A percentile compares a stretch with the other conserved stretches of the same genome.
phyloP scores from a whole-genome alignment of 2,113 vertebrate species.

The Morone chrysops region DNA sequence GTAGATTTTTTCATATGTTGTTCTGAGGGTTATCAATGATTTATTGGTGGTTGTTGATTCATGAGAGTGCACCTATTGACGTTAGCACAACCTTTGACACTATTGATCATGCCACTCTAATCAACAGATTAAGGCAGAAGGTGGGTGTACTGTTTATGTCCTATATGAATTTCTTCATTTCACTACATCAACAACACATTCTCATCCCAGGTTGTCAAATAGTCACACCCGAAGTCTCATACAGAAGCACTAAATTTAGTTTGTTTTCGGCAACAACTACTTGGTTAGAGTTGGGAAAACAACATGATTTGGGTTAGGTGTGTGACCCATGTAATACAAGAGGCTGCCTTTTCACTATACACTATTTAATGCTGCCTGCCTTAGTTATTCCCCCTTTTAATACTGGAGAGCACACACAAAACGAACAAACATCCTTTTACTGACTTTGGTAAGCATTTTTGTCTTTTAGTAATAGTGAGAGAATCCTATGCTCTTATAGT shows the following conservation, averaged over 20 bases:
- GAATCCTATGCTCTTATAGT: background rate
- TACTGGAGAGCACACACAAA: background rate
- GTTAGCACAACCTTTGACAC: background rate
- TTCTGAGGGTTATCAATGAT: background rate
- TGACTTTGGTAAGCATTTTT: background rate
- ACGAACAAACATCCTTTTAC: background rate
- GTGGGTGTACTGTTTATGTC: background rate
- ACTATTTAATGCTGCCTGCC: no score
- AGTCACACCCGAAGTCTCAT: no score
- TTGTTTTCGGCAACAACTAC: no score
- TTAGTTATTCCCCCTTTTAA: background rate
- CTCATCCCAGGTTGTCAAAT: no score
- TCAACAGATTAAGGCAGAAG: background rate
- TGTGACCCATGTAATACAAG: background rate
- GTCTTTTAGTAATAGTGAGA: background rate
- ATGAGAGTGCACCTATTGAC: background rate
- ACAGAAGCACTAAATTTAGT: no score
- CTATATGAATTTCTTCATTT: background rate
- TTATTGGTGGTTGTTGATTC: background rate
- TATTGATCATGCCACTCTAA: slow-evolving; percentile 10
- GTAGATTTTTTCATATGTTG: background rate
- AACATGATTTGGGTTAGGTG: no score
- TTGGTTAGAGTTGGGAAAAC: no score
- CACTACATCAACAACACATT: background rate
- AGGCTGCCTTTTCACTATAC: background rate